Conservation (phyloP, 2,888 invertebrate species). For the Melanotus villosus region DNA sequence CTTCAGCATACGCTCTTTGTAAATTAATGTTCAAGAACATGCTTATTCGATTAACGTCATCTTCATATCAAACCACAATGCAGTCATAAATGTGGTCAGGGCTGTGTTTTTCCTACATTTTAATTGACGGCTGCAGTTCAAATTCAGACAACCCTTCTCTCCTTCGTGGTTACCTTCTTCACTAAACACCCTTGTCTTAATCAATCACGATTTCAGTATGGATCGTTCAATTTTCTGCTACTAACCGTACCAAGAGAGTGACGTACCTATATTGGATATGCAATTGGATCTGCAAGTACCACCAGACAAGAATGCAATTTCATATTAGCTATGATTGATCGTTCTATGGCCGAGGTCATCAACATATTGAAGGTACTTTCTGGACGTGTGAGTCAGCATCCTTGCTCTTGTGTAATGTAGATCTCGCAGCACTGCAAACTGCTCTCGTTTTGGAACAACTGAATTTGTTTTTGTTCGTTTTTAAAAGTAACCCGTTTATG, state of each 20-base stretch:
- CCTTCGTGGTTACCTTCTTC: background rate
- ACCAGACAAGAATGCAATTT: conserved; percentile 2
- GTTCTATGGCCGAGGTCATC: conserved; percentile 13
- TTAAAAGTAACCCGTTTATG: background rate
- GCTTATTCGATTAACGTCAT: background rate
- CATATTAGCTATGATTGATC: conserved; percentile 3
- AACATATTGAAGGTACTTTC: conserved; percentile 2
- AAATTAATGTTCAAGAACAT: background rate
- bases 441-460: conserved; percentile 22
- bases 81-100: conserved; percentile 1
- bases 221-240: background rate
- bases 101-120: background rate
- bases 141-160: background rate
- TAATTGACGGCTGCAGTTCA: background rate
- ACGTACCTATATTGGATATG: background rate
- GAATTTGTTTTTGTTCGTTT: background rate
- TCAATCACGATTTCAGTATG: conserved; percentile 4
- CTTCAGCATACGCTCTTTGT: background rate
- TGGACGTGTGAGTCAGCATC: conserved; percentile 23
- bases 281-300: background rate
- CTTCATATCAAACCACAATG: background rate
- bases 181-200: background rate
- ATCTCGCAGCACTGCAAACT: conserved; percentile 9
- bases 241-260: background rate
- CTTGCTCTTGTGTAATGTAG: conserved; percentile 18